Conservation (phyloP, 2,113 vertebrate genomes). For the Rattus rattus region DNA sequence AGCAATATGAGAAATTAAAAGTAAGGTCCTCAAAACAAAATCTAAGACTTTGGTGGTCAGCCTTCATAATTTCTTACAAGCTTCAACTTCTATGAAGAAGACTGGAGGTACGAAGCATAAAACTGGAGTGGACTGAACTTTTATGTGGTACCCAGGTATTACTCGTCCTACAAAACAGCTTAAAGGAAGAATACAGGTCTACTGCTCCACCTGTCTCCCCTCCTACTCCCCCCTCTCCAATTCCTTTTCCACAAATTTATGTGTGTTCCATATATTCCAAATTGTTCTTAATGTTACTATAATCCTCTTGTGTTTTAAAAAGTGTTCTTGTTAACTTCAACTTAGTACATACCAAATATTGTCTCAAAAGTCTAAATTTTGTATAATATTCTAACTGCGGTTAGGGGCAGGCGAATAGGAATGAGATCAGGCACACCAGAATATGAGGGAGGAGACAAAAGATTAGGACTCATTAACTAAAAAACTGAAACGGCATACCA, state of each 20-base stretch:
- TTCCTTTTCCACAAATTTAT: background rate
- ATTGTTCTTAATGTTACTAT: slow-evolving; percentile 17
- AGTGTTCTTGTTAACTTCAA: background rate
- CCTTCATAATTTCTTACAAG: background rate
- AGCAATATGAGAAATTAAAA: slow-evolving; percentile 38
- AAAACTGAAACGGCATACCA: slow-evolving; percentile 8
- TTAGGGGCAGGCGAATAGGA: too few species aligned
- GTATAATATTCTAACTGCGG: background rate
- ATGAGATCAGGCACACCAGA: background rate
- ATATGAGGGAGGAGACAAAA: slow-evolving; percentile 31
- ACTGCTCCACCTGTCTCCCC: background rate
- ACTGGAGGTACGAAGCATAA: background rate
- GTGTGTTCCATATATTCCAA: slow-evolving; percentile 17
- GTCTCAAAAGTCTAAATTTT: background rate
- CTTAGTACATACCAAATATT: slow-evolving; percentile 17
- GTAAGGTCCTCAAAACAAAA: slow-evolving; percentile 32
- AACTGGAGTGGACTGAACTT: background rate
- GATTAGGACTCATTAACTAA: slow-evolving; percentile 51
- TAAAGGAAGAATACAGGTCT: background rate
- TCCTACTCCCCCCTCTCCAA: background rate
- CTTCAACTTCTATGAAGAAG: background rate
- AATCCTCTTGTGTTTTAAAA: background rate
- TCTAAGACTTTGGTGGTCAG: background rate
- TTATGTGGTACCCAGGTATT: background rate
- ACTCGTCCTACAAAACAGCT: background rate